Conservation (phyloP, 2,113 vertebrate species). For the Hippocampus abdominalis region DNA sequence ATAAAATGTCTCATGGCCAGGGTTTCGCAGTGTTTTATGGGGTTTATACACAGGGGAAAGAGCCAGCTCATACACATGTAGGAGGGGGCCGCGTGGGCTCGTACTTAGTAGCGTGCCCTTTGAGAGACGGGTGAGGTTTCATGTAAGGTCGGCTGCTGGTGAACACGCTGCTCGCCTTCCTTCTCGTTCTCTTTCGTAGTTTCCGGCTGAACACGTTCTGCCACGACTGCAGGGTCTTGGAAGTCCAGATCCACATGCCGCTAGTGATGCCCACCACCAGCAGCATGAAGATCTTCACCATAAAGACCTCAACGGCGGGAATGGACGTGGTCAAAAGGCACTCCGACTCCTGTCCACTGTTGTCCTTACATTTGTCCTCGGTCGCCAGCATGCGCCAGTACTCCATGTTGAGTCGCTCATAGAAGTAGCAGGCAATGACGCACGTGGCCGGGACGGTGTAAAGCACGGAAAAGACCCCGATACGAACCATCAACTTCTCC, state of each 20-base stretch:
- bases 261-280: conserved; percentile 96
- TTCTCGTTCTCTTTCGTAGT: conserved; percentile 81
- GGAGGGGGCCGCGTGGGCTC: conserved; percentile 81
- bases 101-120: conserved; percentile 82
- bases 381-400: conserved; percentile 83
- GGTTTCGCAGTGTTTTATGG: conserved; percentile 40
- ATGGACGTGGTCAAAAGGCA: conserved; percentile 87
- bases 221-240: conserved; percentile 96
- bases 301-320: conserved; percentile 92
- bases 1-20: conserved; percentile 45
- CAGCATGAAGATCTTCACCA: conserved; percentile 97
- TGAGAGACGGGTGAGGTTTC: conserved; percentile 85
- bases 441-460: conserved; percentile 95
- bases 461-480: conserved; percentile 92
- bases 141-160: conserved; percentile 83
- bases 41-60: conserved; percentile 18
- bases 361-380: conserved; percentile 78
- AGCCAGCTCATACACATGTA: conserved; percentile 81
- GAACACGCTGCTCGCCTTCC: conserved; percentile 87
- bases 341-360: conserved; percentile 71
- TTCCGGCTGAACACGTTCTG: conserved; percentile 88
- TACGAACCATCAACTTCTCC: conserved; percentile 95
- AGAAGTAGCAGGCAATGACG: conserved; percentile 95
- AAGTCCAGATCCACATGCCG: conserved; percentile 98
- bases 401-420: conserved; percentile 92